phyloP scores from a whole-genome alignment of 2,797 vertebrate species.

The Eospalax fontanierii region DNA sequence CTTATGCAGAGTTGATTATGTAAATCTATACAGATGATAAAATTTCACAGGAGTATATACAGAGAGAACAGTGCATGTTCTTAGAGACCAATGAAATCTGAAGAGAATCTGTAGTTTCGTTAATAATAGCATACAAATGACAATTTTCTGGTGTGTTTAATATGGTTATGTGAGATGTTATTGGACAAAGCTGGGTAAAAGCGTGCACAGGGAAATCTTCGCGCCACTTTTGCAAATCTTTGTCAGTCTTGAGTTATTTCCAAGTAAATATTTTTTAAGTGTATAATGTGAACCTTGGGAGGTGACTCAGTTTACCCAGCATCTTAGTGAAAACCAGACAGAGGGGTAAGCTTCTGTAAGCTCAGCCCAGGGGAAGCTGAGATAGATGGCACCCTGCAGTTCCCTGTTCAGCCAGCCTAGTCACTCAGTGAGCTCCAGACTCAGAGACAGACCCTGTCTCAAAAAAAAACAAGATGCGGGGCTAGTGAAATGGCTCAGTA shows the following conservation, averaged over 20 bases:
- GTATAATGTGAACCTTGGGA: not conserved
- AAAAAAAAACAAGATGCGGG: not conserved
- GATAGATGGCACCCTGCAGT: not conserved
- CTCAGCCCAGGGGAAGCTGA: not conserved
- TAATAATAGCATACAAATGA: not conserved
- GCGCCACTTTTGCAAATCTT: conserved; percentile 31
- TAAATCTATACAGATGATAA: not conserved
- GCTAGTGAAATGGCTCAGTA: not conserved
- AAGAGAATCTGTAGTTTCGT: not conserved
- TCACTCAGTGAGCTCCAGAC: not conserved
- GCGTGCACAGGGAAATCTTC: not conserved
- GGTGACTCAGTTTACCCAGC: not conserved
- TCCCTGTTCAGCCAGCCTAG: not conserved
- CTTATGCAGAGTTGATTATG: not conserved
- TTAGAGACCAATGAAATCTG: not conserved
- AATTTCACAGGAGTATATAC: not conserved
- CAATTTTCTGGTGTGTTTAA: not conserved
- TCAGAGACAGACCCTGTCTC: not conserved
- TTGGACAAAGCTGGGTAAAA: not conserved
- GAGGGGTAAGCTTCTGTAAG: not conserved
- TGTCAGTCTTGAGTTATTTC: conserved; percentile 38
- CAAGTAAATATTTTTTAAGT: not conserved
- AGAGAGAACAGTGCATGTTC: not conserved
- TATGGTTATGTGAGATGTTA: not conserved
- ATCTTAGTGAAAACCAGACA: not conserved